Conservation (phyloP, 92 coral and sea anemone genomes). For the Bergia puertoricense region DNA sequence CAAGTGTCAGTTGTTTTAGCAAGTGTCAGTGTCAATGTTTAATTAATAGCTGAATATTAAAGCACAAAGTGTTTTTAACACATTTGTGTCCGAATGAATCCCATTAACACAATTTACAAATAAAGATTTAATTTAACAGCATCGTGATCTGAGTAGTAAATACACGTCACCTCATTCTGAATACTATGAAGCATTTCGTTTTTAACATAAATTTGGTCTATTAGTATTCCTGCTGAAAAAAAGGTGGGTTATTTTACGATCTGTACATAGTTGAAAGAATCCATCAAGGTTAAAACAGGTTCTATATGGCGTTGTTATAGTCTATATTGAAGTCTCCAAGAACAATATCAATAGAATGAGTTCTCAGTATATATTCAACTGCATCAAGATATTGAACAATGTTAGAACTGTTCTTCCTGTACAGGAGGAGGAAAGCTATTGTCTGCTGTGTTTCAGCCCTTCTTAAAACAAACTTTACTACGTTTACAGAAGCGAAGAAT, state of each 20-base stretch:
- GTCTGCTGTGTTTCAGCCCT: not conserved
- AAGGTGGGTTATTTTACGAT: conserved; percentile 50
- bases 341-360: not conserved
- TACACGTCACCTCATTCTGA: no score
- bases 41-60: no score
- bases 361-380: not conserved
- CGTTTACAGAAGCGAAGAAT: no score
- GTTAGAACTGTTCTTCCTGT: not conserved
- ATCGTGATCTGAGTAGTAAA: no score
- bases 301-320: not conserved
- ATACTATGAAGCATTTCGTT: no score
- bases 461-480: no score
- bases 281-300: conserved; percentile 35
- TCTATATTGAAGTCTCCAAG: not conserved
- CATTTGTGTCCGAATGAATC: no score
- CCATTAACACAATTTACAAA: no score
- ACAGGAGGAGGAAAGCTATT: not conserved
- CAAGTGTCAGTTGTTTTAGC: no score
- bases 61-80: no score
- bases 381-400: not conserved
- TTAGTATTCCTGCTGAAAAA: conserved; percentile 42
- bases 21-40: no score
- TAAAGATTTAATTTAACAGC: no score
- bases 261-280: conserved; percentile 39
- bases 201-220: conserved; percentile 50